These are phyloP conservation scores for Lethrus apterus DNA, from an alignment of 1,140 invertebrate genomes.

Conservation along the genomic window DNA sequence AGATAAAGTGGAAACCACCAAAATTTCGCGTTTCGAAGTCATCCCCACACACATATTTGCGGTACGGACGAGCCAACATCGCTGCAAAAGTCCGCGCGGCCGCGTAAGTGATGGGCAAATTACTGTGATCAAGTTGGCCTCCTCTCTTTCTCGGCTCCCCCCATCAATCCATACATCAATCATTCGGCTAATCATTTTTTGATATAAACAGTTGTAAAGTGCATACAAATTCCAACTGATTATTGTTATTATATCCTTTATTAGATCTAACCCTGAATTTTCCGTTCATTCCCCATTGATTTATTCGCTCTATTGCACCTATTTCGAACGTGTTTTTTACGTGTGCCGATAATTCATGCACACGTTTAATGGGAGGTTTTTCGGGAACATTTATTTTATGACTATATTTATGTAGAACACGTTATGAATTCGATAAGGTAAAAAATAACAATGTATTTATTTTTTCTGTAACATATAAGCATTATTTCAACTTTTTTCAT, in stretches of 20 bases:
- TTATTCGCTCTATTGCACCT: too few species aligned
- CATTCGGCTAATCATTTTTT: constrained; percentile 37
- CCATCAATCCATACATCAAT: constrained; percentile 41
- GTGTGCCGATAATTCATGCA: too few species aligned
- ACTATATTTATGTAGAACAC: too few species aligned
- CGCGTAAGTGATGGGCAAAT: constrained; percentile 31
- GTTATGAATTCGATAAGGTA: too few species aligned
- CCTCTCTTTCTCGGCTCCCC: constrained; percentile 21
- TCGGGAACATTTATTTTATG: too few species aligned
- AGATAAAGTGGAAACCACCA: too few species aligned
- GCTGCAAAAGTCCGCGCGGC: not conserved
- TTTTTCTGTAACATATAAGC: too few species aligned
- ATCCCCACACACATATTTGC: not conserved
- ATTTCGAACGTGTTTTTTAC: too few species aligned
- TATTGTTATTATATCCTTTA: constrained; percentile 38
- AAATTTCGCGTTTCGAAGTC: too few species aligned
- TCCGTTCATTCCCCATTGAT: not conserved
- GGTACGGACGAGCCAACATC: not conserved
- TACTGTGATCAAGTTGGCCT: constrained; percentile 33
- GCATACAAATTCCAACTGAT: constrained; percentile 35
- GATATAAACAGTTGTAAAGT: constrained; percentile 38
- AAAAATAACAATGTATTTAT: too few species aligned
- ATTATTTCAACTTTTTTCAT: too few species aligned
- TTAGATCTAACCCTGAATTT: constrained; percentile 33
- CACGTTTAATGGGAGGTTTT: not conserved